Conservation (phyloP, 2,113 vertebrate species). For the Apteryx mantelli region DNA sequence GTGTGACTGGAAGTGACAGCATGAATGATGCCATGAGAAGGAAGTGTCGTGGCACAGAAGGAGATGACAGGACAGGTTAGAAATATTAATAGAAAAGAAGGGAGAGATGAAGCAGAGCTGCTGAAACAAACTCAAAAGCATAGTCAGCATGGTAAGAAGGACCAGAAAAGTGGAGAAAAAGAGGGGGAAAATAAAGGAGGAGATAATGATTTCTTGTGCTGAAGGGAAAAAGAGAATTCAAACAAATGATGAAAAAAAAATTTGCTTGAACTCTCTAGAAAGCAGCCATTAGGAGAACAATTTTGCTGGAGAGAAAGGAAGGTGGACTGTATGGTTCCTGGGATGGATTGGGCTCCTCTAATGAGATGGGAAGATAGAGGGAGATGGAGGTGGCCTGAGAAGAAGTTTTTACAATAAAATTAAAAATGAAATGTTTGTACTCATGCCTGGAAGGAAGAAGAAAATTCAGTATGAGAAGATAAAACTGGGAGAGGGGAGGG, state of each 20-base stretch:
- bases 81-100: neutral
- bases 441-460: neutral
- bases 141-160: neutral
- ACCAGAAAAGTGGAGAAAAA: neutral
- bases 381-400: neutral
- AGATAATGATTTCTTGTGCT: neutral
- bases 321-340: neutral
- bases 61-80: neutral
- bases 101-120: neutral
- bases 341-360: neutral
- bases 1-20: fast-evolving
- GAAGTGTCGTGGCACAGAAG: neutral
- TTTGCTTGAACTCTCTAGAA: neutral
- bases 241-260: neutral
- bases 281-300: neutral
- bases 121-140: neutral
- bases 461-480: neutral
- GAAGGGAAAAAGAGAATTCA: neutral
- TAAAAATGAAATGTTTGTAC: neutral
- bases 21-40: neutral
- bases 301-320: neutral
- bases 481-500: neutral
- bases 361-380: neutral
- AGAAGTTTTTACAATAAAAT: neutral
- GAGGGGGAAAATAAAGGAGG: neutral